phyloP scores from a whole-genome alignment of 2,888 invertebrate species.

The Meliscaeva auricollis region DNA sequence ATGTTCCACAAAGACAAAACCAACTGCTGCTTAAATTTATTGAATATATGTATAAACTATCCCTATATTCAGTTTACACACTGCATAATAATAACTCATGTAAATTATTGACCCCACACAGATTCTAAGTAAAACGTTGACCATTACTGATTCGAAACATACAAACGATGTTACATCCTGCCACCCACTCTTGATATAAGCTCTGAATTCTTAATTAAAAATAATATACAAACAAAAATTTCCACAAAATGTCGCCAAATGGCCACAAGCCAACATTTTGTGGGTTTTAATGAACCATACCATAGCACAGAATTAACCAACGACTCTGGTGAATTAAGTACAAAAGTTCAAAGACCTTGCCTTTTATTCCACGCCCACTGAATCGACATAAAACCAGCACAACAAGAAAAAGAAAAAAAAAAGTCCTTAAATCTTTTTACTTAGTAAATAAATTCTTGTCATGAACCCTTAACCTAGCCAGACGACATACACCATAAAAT shows the following conservation, averaged over 20 bases:
- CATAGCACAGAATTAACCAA: conserved; percentile 39
- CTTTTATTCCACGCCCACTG: conserved; percentile 17
- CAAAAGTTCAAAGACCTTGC: conserved; percentile 68
- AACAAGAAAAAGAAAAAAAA: not conserved
- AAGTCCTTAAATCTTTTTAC: conserved; percentile 44
- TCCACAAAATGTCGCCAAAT: conserved; percentile 54
- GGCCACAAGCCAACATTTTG: conserved; percentile 55
- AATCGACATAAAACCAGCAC: not conserved
- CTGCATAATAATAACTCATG: not conserved
- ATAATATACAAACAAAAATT: too few relatives aligned
- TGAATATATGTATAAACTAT: too few relatives aligned
- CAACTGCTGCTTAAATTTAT: too few relatives aligned
- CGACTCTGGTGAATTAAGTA: conserved; percentile 14
- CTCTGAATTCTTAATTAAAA: conserved; percentile 62
- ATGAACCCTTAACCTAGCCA: conserved; percentile 47
- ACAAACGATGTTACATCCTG: not conserved
- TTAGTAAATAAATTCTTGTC: conserved; percentile 65
- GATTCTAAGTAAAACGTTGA: not conserved
- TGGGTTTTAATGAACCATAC: conserved; percentile 61
- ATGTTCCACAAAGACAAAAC: too few relatives aligned
- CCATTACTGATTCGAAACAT: conserved; percentile 26
- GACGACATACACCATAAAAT: conserved; percentile 59
- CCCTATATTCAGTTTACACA: too few relatives aligned
- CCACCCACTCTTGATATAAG: conserved; percentile 23
- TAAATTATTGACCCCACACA: not conserved